Conservation (phyloP, 2,113 vertebrate genomes). For the Struthio camelus region DNA sequence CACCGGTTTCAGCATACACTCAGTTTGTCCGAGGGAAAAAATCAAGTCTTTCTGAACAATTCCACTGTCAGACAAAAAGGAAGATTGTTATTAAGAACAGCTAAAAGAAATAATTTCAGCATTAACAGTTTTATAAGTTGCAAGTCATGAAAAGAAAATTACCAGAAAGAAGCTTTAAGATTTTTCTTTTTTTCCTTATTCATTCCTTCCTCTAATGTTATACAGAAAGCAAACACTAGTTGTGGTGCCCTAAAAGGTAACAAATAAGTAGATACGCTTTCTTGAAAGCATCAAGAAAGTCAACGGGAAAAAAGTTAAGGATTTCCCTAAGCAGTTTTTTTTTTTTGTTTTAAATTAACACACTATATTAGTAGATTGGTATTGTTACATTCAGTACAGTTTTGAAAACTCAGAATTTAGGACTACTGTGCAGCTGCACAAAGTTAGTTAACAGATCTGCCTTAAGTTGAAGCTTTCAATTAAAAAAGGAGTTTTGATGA, state of each 20-base stretch:
- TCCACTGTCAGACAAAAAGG: slow-evolving; percentile 79
- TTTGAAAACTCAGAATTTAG: background rate
- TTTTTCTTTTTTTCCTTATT: background rate
- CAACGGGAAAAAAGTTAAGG: fast-evolving
- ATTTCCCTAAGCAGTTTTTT: background rate
- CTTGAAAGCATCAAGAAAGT: background rate
- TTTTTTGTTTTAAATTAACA: background rate
- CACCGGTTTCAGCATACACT: slow-evolving; percentile 79
- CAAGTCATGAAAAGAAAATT: background rate
- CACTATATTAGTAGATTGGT: background rate
- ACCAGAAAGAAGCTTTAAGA: background rate
- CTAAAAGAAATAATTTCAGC: background rate
- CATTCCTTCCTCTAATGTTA: background rate
- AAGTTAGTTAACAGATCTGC: background rate
- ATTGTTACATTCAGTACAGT: background rate
- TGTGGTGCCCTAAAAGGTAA: background rate
- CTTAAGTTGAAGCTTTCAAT: background rate
- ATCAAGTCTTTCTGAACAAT: slow-evolving; percentile 91
- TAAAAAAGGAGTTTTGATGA: background rate
- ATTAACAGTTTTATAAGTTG: background rate
- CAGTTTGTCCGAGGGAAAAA: slow-evolving; percentile 94
- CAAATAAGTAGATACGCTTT: background rate
- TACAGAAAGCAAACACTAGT: background rate
- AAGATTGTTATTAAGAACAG: background rate
- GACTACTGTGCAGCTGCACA: background rate